phyloP scores from a whole-genome alignment of 2,888 invertebrate species.

The Leucania comma region DNA sequence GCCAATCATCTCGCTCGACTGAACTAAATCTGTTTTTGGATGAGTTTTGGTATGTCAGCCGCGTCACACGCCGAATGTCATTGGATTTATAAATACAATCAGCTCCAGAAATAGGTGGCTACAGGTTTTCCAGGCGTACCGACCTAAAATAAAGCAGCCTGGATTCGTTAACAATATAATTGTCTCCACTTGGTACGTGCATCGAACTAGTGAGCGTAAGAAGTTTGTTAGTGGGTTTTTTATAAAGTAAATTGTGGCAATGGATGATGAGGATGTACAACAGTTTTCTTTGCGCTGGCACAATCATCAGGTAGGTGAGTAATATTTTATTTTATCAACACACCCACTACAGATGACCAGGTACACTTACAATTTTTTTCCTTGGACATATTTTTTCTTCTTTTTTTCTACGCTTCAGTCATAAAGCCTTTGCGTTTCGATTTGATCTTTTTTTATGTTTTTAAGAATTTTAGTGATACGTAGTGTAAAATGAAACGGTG shows the following conservation, averaged over 20 bases:
- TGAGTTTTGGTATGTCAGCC: conserved; percentile 90
- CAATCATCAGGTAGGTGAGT: conserved; percentile 94
- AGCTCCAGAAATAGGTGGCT: conserved; percentile 91
- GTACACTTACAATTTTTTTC: conserved; percentile 64
- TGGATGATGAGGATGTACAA: conserved; percentile 92
- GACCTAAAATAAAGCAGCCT: conserved; percentile 91
- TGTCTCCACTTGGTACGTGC: conserved; percentile 82
- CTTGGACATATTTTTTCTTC: conserved; percentile 54
- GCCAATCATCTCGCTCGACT: conserved; percentile 86
- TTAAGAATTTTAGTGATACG: conserved; percentile 14
- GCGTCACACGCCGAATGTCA: conserved; percentile 90
- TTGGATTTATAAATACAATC: conserved; percentile 91
- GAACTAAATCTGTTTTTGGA: conserved; percentile 90
- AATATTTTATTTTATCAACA: conserved; percentile 78
- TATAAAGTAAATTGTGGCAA: conserved; percentile 73
- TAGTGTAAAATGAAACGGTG: conserved; percentile 27
- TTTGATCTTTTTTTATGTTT: conserved; percentile 47
- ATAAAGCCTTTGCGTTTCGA: conserved; percentile 54
- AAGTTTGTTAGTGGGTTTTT: conserved; percentile 76
- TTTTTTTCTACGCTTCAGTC: conserved; percentile 59
- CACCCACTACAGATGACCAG: conserved; percentile 74
- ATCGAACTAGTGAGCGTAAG: conserved; percentile 80
- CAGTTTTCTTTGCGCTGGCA: conserved; percentile 97
- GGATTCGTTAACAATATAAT: conserved; percentile 91
- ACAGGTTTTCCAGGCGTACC: conserved; percentile 91